These are phyloP conservation scores for Caenorhabditis virilis DNA, from an alignment of 2,888 invertebrate genomes.

Conservation along the genomic window DNA sequence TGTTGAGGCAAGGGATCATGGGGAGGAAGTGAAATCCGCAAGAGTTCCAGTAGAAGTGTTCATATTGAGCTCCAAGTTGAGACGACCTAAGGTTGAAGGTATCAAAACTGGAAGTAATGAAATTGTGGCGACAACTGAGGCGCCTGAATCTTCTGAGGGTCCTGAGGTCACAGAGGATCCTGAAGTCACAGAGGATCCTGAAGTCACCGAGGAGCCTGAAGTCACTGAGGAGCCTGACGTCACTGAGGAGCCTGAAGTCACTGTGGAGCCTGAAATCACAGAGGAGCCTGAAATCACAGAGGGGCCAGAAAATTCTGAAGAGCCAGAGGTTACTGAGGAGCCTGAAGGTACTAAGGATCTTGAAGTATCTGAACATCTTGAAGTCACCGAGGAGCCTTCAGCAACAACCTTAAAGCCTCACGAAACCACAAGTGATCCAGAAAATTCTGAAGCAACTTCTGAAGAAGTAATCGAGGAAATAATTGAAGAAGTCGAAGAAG, in stretches of 20 bases:
- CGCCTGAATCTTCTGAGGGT: constrained; percentile 1
- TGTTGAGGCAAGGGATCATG: constrained; percentile 49
- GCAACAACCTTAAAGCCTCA: not conserved
- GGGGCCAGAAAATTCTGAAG: not conserved
- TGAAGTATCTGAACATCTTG: not conserved
- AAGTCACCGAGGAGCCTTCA: not conserved
- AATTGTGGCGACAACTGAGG: not conserved
- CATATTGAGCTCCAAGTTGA: constrained; percentile 13
- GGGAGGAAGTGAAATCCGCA: constrained; percentile 26
- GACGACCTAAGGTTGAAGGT: not conserved
- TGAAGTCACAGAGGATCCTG: not conserved
- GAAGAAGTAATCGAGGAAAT: not conserved
- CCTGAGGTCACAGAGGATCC: constrained; percentile 4
- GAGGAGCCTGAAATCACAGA: no score
- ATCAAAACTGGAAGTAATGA: not conserved
- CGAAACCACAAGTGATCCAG: not conserved
- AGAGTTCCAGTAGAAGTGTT: constrained; percentile 38
- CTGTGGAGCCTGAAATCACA: constrained; percentile 1
- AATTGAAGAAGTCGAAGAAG: not conserved
- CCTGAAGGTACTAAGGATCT: not conserved
- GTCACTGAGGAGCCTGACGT: not conserved
- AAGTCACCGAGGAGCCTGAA: constrained; percentile 6
- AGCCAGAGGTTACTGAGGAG: constrained; percentile 2
- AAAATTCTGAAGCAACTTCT: no score
- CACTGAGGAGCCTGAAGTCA: not conserved